Evolutionary conservation across 2,888 invertebrate species (phyloP), one percentile per base, ranked within the genome.

Genomic region (Caenorhabditis sp.): DNA sequence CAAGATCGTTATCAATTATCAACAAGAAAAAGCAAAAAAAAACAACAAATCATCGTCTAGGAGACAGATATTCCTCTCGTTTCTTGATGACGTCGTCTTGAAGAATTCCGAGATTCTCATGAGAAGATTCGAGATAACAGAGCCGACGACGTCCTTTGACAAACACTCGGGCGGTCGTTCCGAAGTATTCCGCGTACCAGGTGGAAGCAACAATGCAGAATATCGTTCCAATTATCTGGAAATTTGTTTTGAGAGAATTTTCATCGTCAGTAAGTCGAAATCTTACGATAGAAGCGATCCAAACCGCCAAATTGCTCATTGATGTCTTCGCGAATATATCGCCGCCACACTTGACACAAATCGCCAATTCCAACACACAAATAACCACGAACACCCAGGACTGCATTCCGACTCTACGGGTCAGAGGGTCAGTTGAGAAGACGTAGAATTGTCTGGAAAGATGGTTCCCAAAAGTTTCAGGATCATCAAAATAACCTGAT

Each of bases 381-480:
- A 91, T 84, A 11, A 84, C 98, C 88, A 97, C 93, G 92, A 97
- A 98, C 11, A 99, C 97, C 98, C 98, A 99, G 92, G 97, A 97
- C 92, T 99, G 99, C 24, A 98, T 98, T 51, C 99, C 99, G 22
- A 99, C 96, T 91, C 99, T 94, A 93, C 97, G 97, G 93, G 98
- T 98, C 71, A 96, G 95, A 1, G 98, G 96, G 93, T 99, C 98
- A 35, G 98, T 98, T 69, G 96, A 96, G 92, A 96, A 99, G 87
- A 95, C 95, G 93, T 99, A 99, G 93, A 97, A 99, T 93, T 99
- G 99, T 92, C 98, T 96, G 93, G 71, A 93, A 61, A 61, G 13
- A 18, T 22, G 44, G 5, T 8, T n/a, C 13, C 37, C 22, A 28
- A 22, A 13, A 15, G 22, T 24, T 24, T 24, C 50, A 1, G 20